phyloP scores from a whole-genome alignment of 2,888 invertebrate species.

The Blastobasis adustella region DNA sequence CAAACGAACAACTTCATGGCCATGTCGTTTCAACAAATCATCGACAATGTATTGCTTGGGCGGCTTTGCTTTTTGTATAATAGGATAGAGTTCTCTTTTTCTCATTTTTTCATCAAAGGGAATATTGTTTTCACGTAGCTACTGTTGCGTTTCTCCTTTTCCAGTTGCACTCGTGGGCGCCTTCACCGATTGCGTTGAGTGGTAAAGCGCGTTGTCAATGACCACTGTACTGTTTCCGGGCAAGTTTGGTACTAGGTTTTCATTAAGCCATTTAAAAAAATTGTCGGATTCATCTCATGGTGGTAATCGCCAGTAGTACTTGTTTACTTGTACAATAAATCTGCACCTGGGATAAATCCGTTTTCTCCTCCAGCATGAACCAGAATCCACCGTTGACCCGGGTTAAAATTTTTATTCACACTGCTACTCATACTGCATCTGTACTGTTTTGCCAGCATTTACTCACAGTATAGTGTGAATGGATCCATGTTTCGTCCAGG shows the following conservation, averaged over 20 bases:
- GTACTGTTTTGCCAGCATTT: slow-evolving; percentile 15
- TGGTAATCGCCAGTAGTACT: slow-evolving; percentile 14
- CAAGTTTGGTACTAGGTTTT: slow-evolving; percentile 2
- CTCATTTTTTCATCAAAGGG: slow-evolving; percentile 15
- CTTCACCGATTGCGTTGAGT: neutral
- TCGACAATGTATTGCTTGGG: too few relatives aligned
- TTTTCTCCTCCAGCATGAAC: slow-evolving; percentile 15
- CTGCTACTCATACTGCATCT: too few relatives aligned
- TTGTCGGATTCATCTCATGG: slow-evolving; percentile 15
- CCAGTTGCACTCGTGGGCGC: neutral
- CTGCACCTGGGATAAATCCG: slow-evolving; percentile 14
- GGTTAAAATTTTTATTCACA: slow-evolving; percentile 8
- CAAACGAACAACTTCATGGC: too few relatives aligned
- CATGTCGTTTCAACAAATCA: too few relatives aligned
- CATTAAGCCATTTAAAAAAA: slow-evolving; percentile 6
- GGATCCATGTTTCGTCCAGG: slow-evolving; percentile 18
- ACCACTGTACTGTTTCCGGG: slow-evolving; percentile 1
- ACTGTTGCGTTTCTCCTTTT: slow-evolving; percentile 14
- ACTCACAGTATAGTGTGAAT: slow-evolving; percentile 13
- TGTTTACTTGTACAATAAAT: slow-evolving; percentile 16
- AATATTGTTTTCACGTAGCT: slow-evolving; percentile 19
- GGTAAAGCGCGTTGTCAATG: slow-evolving; percentile 3
- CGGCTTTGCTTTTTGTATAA: slow-evolving; percentile 18
- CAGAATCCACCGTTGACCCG: slow-evolving; percentile 8
- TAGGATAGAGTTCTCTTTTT: slow-evolving; percentile 18